These are phyloP conservation scores for Epizoanthus fatuus DNA, from an alignment of 92 coral and sea anemone genomes.

Conservation along the genomic window DNA sequence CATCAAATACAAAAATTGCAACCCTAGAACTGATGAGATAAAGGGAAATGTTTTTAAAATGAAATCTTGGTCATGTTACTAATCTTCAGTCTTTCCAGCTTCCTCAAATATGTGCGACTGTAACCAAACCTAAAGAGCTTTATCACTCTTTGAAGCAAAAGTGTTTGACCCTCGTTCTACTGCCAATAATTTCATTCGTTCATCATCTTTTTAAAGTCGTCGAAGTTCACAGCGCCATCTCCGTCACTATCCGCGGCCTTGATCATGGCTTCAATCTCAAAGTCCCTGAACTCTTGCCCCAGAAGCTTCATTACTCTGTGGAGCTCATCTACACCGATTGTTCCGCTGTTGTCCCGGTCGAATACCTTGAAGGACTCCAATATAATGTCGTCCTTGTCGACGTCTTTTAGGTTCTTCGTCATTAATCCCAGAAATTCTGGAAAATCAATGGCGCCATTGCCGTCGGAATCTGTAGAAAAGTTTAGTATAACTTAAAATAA, in stretches of 20 bases:
- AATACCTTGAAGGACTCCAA: slow-evolving; percentile 91
- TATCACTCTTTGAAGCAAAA: background rate
- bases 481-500: background rate
- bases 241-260: slow-evolving; percentile 89
- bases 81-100: background rate
- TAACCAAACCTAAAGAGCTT: background rate
- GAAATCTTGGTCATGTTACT: no score
- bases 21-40: no score
- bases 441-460: slow-evolving; percentile 97
- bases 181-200: slow-evolving; percentile 43
- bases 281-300: slow-evolving; percentile 90
- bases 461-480: slow-evolving; percentile 84
- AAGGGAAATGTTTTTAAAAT: no score
- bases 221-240: slow-evolving; percentile 89
- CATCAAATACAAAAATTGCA: no score
- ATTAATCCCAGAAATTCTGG: slow-evolving; percentile 93
- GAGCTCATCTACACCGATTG: slow-evolving; percentile 83
- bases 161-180: slow-evolving; percentile 5
- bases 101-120: background rate
- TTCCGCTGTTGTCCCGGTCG: slow-evolving; percentile 91
- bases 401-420: slow-evolving; percentile 88
- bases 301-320: slow-evolving; percentile 86
- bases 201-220: slow-evolving; percentile 95
- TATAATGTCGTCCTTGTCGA: slow-evolving; percentile 91
- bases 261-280: slow-evolving; percentile 93